Evolutionary conservation across 2,888 invertebrate species (phyloP).

Genomic region (Scelioninae gen. 2): DNA sequence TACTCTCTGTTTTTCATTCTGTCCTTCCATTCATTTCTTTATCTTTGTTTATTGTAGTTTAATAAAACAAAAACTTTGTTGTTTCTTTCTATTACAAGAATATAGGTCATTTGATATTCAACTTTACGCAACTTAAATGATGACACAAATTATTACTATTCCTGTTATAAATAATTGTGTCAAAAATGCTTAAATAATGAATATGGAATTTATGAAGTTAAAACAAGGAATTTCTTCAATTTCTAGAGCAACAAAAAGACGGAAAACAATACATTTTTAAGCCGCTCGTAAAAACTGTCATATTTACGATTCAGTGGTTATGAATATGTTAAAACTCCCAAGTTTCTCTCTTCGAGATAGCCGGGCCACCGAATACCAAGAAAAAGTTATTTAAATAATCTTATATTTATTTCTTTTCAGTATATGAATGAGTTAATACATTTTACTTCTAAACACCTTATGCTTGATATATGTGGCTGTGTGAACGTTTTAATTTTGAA

Average conservation of each 20-base stretch:
- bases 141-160: no score
- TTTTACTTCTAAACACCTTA: neutral
- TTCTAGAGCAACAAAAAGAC: slow-evolving; percentile 29
- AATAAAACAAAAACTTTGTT: neutral
- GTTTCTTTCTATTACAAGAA: neutral
- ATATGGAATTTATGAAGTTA: slow-evolving; percentile 35
- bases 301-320: slow-evolving; percentile 49
- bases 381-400: slow-evolving; percentile 35
- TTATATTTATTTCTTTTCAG: slow-evolving; percentile 22
- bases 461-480: neutral
- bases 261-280: slow-evolving; percentile 43
- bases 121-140: slow-evolving; percentile 13
- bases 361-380: slow-evolving; percentile 10
- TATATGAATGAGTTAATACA: slow-evolving; percentile 1
- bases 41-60: neutral
- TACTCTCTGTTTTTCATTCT: no score
- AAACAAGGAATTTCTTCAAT: slow-evolving; percentile 30
- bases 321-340: slow-evolving; percentile 42
- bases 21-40: no score
- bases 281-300: slow-evolving; percentile 43
- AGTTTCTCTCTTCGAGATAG: slow-evolving; percentile 16
- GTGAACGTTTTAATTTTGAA: no score
- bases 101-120: neutral
- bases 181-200: slow-evolving; percentile 27
- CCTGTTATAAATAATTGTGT: slow-evolving; percentile 20